Evolutionary conservation across 2,113 vertebrate genomes (phyloP), one percentile per base, ranked within the genome.

Genomic region (Chamaea fasciata): DNA sequence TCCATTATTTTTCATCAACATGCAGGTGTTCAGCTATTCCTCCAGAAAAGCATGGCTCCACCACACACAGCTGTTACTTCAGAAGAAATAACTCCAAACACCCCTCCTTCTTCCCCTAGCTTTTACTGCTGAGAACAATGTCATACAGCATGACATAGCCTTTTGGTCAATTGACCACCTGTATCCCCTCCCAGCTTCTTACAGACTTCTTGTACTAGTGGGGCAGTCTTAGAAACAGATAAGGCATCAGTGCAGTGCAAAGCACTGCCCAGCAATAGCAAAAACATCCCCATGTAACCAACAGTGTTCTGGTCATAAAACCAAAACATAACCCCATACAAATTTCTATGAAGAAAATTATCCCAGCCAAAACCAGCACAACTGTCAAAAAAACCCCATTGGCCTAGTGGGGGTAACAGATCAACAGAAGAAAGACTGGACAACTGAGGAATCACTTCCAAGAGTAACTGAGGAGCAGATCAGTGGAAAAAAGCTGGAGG

Each of bases 301-400:
- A n/a, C 15, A 56, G 33, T 15, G 12, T 30, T 86, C 41, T 11
- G 6, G 39, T 23, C 30, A 42, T 10, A 87, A 65, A 60, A 31
- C 4, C n/a, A 50, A 56, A 80, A 67, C 17, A 23, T 8, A 79
- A 67, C 10, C 6, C 22, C n/a, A 35, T 11, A 39, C 4, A 35
- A 82, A 37, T 33, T 26, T 49, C 56, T 50, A 3, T 30, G 7
- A 83, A 41, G 77, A 70, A 67, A 80, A 83, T 19, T 9, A 57
- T 35, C 13, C 11, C 57, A 68, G 47, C 4, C 23, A 31, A 90
- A 87, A 44, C 5, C 26, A 39, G n/a, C 27, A 37, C 8, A 64
- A 33, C 8, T 55, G 22, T 33, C 26, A 76, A 60, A 35, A 44
- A 50, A 11, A 0, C 7, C 9, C 11, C 44, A 46, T 0, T 20